These are phyloP conservation scores for Bradypus variegatus DNA, from an alignment of 2,797 vertebrate species.

Conservation along the genomic window DNA sequence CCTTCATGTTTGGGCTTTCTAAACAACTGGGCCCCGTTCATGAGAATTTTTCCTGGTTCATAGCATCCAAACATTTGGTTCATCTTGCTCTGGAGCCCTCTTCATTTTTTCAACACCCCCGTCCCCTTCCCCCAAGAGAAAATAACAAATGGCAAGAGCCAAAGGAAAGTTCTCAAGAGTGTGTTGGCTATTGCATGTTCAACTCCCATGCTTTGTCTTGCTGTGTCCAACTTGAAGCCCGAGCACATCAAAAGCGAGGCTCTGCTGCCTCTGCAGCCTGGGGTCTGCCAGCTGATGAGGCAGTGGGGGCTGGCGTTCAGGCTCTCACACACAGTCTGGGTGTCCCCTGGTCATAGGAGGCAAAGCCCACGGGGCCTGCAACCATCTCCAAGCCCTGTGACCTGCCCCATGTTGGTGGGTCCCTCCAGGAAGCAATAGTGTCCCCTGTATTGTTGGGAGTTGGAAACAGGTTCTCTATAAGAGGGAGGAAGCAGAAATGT, in stretches of 20 bases:
- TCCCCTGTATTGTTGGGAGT: not conserved
- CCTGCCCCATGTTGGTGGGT: not conserved
- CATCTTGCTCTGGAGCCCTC: not conserved
- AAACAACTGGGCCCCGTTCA: not conserved
- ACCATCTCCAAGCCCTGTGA: fast-evolving
- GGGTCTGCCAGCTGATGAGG: not conserved
- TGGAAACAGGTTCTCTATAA: not conserved
- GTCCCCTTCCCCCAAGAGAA: not conserved
- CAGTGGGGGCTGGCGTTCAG: fast-evolving
- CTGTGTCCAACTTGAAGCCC: not conserved
- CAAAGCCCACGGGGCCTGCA: fast-evolving
- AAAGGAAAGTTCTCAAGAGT: not conserved
- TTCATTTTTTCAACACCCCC: not conserved
- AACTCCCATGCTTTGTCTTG: not conserved
- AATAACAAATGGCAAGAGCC: not conserved
- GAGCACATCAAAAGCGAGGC: not conserved
- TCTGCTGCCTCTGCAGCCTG: not conserved
- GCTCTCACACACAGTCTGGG: not conserved
- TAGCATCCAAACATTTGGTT: not conserved
- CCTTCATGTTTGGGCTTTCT: not conserved
- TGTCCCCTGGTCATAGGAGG: no score
- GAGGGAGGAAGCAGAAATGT: not conserved
- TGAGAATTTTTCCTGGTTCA: not conserved
- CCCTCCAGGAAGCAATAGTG: not conserved
- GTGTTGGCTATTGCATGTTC: not conserved